phyloP scores from a whole-genome alignment of 2,888 invertebrate genomes.

The Amblyteles armatorius region DNA sequence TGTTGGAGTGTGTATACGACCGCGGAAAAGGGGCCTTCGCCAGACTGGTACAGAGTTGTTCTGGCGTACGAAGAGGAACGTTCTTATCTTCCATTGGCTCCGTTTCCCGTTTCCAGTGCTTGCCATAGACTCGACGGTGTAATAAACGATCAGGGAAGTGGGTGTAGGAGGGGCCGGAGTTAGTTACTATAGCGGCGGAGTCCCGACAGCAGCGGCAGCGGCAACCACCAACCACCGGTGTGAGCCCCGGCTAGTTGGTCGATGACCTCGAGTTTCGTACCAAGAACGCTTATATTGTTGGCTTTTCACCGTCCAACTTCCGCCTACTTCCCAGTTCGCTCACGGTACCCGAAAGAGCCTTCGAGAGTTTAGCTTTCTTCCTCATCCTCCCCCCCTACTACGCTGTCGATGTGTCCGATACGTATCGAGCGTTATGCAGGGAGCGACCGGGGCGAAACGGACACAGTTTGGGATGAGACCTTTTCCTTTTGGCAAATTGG shows the following conservation, averaged over 20 bases:
- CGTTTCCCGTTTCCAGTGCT: conserved; percentile 55
- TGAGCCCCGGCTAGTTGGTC: conserved; percentile 51
- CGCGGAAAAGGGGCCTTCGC: conserved; percentile 14
- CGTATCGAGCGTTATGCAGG: conserved; percentile 40
- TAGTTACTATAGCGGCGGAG: conserved; percentile 59
- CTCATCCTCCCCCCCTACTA: conserved; percentile 12
- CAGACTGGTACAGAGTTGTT: conserved; percentile 33
- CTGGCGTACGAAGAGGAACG: conserved; percentile 50
- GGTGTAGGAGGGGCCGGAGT: conserved; percentile 57
- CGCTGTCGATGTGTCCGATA: conserved; percentile 42
- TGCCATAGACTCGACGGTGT: conserved; percentile 57
- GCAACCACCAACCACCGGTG: conserved; percentile 31
- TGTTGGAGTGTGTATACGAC: conserved; percentile 41
- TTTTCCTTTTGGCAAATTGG: too few species aligned
- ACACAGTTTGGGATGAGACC: background rate
- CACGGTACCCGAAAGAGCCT: conserved; percentile 56
- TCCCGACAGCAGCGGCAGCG: conserved; percentile 36
- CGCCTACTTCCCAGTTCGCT: conserved; percentile 59
- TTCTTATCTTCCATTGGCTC: conserved; percentile 67
- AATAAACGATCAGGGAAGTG: conserved; percentile 67
- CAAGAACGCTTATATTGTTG: conserved; percentile 63
- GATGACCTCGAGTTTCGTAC: conserved; percentile 59
- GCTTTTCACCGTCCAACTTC: conserved; percentile 61
- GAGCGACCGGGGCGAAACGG: too few species aligned
- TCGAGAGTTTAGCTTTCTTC: conserved; percentile 59